Conservation (phyloP, 1,140 invertebrate species). For the Copidosoma floridanum region DNA sequence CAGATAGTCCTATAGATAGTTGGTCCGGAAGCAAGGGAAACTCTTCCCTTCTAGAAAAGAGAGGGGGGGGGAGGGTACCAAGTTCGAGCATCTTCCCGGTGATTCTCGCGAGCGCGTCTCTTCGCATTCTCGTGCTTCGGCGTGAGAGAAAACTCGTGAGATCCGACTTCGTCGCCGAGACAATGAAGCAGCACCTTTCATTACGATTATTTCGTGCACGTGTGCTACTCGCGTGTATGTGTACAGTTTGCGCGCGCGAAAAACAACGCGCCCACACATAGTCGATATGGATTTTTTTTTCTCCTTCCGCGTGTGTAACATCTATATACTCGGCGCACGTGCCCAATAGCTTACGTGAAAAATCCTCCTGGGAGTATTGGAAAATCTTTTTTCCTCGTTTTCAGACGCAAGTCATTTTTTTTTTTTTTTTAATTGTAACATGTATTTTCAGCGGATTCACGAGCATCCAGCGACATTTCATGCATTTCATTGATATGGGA, state of each 20-base stretch:
- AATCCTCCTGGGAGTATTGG: not conserved
- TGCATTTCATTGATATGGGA: too few relatives aligned
- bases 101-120: conserved; percentile 28
- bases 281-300: too few relatives aligned
- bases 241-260: conserved; percentile 28
- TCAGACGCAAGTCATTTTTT: too few relatives aligned
- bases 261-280: conserved; percentile 8
- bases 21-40: conserved; percentile 41
- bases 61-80: not conserved
- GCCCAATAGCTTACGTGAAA: not conserved
- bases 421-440: too few relatives aligned
- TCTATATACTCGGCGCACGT: not conserved
- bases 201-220: conserved; percentile 49
- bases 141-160: conserved; percentile 49
- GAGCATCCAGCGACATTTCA: too few relatives aligned
- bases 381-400: conserved; percentile 6
- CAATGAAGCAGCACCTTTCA: conserved; percentile 49
- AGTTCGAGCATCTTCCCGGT: conserved; percentile 28
- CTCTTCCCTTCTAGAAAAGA: conserved; percentile 12
- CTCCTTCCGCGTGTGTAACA: not conserved
- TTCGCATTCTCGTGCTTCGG: conserved; percentile 31
- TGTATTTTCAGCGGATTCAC: too few relatives aligned
- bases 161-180: conserved; percentile 37
- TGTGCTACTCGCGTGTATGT: conserved; percentile 40
- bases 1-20: too few relatives aligned